Base-by-base conservation (phyloP, 2,113 vertebrate species). In the Nothoprocta perdicaria region DNA sequence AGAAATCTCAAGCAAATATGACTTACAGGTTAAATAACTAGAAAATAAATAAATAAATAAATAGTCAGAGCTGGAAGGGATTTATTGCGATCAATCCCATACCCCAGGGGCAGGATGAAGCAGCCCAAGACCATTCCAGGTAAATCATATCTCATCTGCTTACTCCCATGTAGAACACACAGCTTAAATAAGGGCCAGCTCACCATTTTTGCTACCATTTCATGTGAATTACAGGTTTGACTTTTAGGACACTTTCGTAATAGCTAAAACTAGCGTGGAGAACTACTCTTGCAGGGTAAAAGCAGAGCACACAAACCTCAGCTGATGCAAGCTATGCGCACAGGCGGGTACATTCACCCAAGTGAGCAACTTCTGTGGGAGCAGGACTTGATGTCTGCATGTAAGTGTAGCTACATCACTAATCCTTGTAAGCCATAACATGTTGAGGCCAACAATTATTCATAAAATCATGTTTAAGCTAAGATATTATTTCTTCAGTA, bases 401-500 rank as follows among this genome's bases (percentile, higher is more conserved):
- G 22, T 33, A 46, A 0, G 5, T 18, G 14, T 12, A 46, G 65
- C 50, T 68, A 40, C 16, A 12, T 12, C 35, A 53, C 58, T 55
- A 81, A 88, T 23, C 41, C 63, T 67, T 78, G 33, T 24, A 65
- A 38, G 75, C 48, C 65, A 29, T 7, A 85, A 50, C 18, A 89
- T 79, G 19, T 24, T 55, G n/a, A 40, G 91, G 67, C 21, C 58
- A 82, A 68, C 33, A 57, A 24, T 46, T 84, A 61, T 38, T 78
- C 66, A 66, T 75, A 63, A 75, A 75, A 79, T 55, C 15, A 38
- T 19, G 18, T 40, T 75, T 75, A 63, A 86, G 52, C 6, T 22
- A 29, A 81, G 53, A 63, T 63, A 48, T 65, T 69, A 35, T 40
- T 87, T 23, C 63, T 87, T 79, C 74, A 52, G 53, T 62, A 65